Conservation (phyloP, 2,113 vertebrate species). For the Sardina pilchardus region DNA sequence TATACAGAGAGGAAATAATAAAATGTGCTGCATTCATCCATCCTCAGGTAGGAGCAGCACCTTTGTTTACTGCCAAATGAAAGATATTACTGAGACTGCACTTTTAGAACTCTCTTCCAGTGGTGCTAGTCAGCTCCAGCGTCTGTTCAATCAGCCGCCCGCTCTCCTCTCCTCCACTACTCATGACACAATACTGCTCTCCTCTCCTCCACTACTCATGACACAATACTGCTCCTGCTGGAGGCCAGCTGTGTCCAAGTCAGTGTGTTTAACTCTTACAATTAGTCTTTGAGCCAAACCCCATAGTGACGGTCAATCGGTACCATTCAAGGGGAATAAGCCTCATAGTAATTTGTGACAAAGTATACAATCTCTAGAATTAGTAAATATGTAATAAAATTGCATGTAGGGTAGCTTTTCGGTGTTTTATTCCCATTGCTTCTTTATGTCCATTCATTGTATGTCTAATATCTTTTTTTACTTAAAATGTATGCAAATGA, state of each 20-base stretch:
- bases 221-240: neutral
- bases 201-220: neutral
- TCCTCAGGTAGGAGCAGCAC: conserved; percentile 22
- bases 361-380: no score
- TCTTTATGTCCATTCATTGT: no score
- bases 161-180: neutral
- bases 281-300: no score
- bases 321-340: no score
- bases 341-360: no score
- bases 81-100: conserved; percentile 38
- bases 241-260: neutral
- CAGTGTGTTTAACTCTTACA: neutral
- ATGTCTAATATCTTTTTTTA: no score
- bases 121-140: neutral
- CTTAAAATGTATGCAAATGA: no score
- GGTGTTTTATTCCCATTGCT: no score
- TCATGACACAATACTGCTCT: neutral
- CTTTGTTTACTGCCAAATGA: conserved; percentile 30
- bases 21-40: conserved; percentile 10
- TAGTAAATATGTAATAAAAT: no score
- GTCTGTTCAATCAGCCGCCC: neutral
- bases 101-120: neutral
- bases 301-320: no score
- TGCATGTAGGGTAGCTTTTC: no score
- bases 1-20: conserved; percentile 30